Percentiles rank a stretch among this genome's conserved stretches.
phyloP scores from a whole-genome alignment of 2,888 invertebrate species.

The Calephelis perditalis region DNA sequence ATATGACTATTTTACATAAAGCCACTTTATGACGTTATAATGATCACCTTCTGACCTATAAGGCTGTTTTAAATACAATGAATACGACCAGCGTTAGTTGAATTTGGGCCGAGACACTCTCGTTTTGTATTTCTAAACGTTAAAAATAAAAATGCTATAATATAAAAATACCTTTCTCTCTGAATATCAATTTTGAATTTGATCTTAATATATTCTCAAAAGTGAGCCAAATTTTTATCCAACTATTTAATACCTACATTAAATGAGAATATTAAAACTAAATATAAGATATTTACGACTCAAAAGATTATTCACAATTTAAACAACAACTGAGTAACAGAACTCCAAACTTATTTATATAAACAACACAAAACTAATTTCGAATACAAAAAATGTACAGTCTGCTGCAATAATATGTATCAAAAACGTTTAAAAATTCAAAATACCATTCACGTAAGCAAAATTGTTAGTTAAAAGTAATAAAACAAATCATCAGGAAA shows the following conservation, averaged over 20 bases:
- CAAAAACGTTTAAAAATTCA: background rate
- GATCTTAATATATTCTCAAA: constrained; percentile 48
- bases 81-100: constrained; percentile 53
- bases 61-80: constrained; percentile 47
- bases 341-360: constrained; percentile 1
- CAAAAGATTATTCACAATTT: constrained; percentile 5
- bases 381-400: background rate
- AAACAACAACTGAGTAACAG: constrained; percentile 7
- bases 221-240: constrained; percentile 1
- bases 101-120: constrained; percentile 53
- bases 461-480: background rate
- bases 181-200: constrained; percentile 50
- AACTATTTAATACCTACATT: constrained; percentile 8
- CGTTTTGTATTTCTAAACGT: constrained; percentile 64
- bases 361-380: constrained; percentile 6
- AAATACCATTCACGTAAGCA: too few species aligned
- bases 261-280: constrained; percentile 5
- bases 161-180: constrained; percentile 70
- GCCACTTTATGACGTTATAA: too few species aligned
- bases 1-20: too few species aligned
- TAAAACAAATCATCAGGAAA: too few species aligned
- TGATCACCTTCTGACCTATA: constrained; percentile 23
- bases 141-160: constrained; percentile 53
- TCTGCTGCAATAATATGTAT: background rate
- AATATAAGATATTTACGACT: constrained; percentile 1